Evolutionary conservation across 2,888 invertebrate species (phyloP), one percentile per base, ranked within the genome.

Genomic region (Diarsia mendica): DNA sequence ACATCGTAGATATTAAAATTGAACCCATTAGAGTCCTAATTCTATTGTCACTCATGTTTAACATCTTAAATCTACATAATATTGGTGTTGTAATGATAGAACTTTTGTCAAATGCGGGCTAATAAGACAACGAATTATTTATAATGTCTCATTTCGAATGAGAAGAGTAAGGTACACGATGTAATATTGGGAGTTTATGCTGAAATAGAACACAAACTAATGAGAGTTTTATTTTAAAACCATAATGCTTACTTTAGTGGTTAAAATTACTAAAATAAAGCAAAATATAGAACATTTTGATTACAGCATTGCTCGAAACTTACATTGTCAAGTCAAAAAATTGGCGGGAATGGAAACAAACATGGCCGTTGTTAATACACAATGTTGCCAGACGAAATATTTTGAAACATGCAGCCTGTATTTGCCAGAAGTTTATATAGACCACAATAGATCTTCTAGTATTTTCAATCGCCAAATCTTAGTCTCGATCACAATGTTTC

Each of bases 41-140:
- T 82, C 77, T 85, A 88, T 86, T 82, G 74, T 81, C 85, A 80
- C 68, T 87, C 85, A 86, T 85, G 85, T 87, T 83, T 82, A 82
- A 83, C 77, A 78, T 86, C 81, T 85, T 87, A 83, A 77, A 84
- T 85, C 85, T 90, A 87, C 80, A 79, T 87, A 39, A 39, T 39
- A 88, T 90, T 80, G 87, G 79, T 88, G 82, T 89, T 83, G 83
- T 85, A 88, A 76, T 80, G 77, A 85, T 88, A 84, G 89, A 94
- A 94, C 95, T 96, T 95, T 92, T 95, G 95, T 94, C 96, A 95
- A 95, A 96, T 95, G 95, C 95, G 94, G 96, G 96, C 96, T 95
- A 94, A 89, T 85, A 87, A 90, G 91, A 96, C 96, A 96, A 96
- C 96, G 96, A 96, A 95, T 94, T 94, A 94, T 75, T 88, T 83